phyloP scores from a whole-genome alignment of 2,113 vertebrate species.

The Gymnarchus niloticus region DNA sequence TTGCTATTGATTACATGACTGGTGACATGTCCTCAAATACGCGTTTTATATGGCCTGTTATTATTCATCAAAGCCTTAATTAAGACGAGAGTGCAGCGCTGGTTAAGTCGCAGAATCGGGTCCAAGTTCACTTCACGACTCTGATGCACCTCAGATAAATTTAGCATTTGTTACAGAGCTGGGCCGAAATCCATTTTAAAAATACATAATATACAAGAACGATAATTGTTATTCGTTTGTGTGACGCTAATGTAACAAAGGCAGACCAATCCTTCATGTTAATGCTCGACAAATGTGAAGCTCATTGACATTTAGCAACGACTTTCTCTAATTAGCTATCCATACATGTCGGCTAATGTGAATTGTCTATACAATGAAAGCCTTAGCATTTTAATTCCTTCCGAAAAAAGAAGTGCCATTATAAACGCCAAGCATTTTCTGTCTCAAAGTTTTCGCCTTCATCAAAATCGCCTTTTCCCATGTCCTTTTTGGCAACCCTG shows the following conservation, averaged over 20 bases:
- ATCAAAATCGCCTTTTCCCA: neutral
- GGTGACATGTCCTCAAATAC: neutral
- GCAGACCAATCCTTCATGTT: neutral
- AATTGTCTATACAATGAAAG: neutral
- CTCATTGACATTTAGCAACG: neutral
- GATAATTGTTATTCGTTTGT: neutral
- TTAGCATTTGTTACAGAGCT: too few species aligned
- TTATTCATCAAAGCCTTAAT: neutral
- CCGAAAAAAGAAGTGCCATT: neutral
- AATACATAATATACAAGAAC: neutral
- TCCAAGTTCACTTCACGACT: neutral
- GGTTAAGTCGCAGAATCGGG: neutral
- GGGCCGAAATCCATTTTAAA: neutral
- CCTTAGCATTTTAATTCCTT: neutral
- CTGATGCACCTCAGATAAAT: too few species aligned
- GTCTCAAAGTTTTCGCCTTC: neutral
- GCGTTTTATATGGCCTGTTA: neutral
- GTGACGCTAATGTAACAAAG: neutral
- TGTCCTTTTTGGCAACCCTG: neutral
- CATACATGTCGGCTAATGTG: neutral
- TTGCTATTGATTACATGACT: slow-evolving; percentile 17
- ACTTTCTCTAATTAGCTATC: too few species aligned
- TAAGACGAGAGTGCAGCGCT: neutral
- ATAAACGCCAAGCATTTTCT: neutral
- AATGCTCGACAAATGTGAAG: neutral